phyloP scores from a whole-genome alignment of 2,797 vertebrate genomes.

The Caiman crocodilus region DNA sequence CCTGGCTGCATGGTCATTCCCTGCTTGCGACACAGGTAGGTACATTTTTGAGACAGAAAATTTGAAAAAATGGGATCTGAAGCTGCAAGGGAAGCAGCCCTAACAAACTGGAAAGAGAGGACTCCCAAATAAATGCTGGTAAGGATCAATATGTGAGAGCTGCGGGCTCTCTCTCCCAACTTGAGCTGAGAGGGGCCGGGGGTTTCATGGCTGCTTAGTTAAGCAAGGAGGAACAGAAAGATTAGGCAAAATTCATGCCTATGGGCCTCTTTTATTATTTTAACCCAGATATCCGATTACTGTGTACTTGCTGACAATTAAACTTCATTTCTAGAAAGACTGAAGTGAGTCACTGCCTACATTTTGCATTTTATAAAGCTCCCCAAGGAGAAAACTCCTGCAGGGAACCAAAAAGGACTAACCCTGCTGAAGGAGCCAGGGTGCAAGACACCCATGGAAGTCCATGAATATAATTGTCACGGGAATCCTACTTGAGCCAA shows the following conservation, averaged over 20 bases:
- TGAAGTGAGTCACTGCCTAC: not conserved
- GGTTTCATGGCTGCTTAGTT: not conserved
- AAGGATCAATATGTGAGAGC: not conserved
- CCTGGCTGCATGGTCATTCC: not conserved
- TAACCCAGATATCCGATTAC: constrained; percentile 33
- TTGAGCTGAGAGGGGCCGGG: not conserved
- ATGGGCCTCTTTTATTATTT: not conserved
- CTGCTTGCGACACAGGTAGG: not conserved
- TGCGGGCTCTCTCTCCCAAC: not conserved
- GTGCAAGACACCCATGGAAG: constrained; percentile 6
- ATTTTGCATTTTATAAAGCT: constrained; percentile 18
- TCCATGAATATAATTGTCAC: not conserved
- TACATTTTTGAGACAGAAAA: not conserved
- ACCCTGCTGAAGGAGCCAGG: not conserved
- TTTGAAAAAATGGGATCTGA: not conserved
- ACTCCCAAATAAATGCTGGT: not conserved
- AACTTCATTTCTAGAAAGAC: constrained; percentile 26
- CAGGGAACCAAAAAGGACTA: constrained; percentile 21
- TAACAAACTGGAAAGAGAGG: not conserved
- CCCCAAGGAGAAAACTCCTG: not conserved
- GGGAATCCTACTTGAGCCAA: constrained; percentile 8
- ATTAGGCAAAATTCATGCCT: not conserved
- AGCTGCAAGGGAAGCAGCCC: not conserved
- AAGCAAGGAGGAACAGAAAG: not conserved
- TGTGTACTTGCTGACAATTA: constrained; percentile 54